A percentile compares a stretch with the other conserved stretches of the same genome.
Conservation (phyloP, 2,888 invertebrate species). For the Quadriops clusia region DNA sequence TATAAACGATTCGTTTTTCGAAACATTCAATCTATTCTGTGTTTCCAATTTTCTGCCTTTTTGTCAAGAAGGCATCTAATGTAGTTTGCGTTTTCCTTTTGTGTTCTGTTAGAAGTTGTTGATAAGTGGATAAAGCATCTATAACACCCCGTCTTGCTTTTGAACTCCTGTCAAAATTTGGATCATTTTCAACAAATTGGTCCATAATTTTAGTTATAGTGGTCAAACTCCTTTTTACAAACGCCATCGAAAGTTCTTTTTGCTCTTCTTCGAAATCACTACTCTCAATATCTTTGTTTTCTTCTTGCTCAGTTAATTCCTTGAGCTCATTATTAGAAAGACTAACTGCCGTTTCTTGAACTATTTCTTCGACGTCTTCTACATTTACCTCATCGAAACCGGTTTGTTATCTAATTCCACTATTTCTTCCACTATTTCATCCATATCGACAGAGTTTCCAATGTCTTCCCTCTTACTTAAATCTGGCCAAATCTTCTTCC, state of each 20-base stretch:
- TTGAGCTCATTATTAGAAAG: constrained; percentile 5
- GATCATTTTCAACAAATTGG: constrained; percentile 13
- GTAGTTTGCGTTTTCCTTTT: constrained; percentile 3
- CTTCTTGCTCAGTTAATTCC: constrained; percentile 2
- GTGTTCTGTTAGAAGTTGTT: too few species aligned
- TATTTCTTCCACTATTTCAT: constrained; percentile 8
- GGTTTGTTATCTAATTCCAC: constrained; percentile 6
- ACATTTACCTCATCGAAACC: constrained; percentile 7
- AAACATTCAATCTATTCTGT: too few species aligned
- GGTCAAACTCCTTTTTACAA: constrained; percentile 7
- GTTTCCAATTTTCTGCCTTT: constrained; percentile 2
- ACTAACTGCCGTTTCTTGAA: constrained; percentile 3
- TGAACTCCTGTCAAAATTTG: constrained; percentile 14
- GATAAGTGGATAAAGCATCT: constrained; percentile 11
- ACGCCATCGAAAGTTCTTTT: constrained; percentile 6
- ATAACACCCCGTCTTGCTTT: constrained; percentile 13
- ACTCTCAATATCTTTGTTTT: constrained; percentile 6
- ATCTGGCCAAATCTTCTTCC: constrained; percentile 13
- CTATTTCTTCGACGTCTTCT: constrained; percentile 6
- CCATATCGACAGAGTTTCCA: constrained; percentile 7
- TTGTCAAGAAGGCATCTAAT: too few species aligned
- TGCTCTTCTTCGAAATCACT: constrained; percentile 8
- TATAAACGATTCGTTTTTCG: too few species aligned
- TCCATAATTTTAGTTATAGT: constrained; percentile 13
- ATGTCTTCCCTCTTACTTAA: constrained; percentile 7